Evolutionary conservation across 2,888 invertebrate genomes (phyloP), one percentile per base, ranked within the genome.

Genomic region (Didymodactylos carnosus): DNA sequence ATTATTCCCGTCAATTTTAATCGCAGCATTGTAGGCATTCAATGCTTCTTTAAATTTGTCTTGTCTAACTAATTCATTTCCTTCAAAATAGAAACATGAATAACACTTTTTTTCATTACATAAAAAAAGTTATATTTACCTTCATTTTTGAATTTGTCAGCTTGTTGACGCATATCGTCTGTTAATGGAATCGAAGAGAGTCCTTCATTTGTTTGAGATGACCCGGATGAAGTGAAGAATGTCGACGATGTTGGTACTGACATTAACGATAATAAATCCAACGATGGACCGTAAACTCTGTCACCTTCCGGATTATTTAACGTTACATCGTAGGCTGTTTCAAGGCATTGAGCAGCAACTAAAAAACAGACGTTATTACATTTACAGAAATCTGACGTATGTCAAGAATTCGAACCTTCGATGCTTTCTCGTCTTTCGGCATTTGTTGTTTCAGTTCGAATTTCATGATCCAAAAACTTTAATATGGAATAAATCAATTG

Each of bases 1-100:
- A 85, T 95, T 95, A 76, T 87, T 87, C 35, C 89, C 88, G 82
- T 94, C 91, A 75, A 92, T 85, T 79, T 88, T 87, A 77, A 98
- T 91, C 16, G 97, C 95, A 79, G 91, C 89, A 76, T 91, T 88
- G 82, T 95, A 95, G 79, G 88, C 88, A 19, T 88, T 87, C 43
- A 94, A 84, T 19, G 95, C 95, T 81, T 92, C 92, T 25, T 79
- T 78, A 78, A 80, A 84, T 78, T 89, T 88, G 76, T 90, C 89
- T 41, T 87, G 86, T 82, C 91, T 92, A 92, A 97, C 93, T n/a
- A 90, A 80, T 40, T 85, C 84, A 80, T 86, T 86, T 35, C 84
- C 84, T 83, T n/a, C n/a, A n/a, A 53, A 25, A 43, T n/a, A n/a
- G n/a, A n/a, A n/a, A n/a, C n/a, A n/a, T n/a, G n/a, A n/a, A n/a